Percentiles rank a stretch among this genome's conserved stretches.
These are phyloP conservation scores for Bombus soroeensis DNA, from an alignment of 1,140 invertebrate genomes.

Conservation along the genomic window DNA sequence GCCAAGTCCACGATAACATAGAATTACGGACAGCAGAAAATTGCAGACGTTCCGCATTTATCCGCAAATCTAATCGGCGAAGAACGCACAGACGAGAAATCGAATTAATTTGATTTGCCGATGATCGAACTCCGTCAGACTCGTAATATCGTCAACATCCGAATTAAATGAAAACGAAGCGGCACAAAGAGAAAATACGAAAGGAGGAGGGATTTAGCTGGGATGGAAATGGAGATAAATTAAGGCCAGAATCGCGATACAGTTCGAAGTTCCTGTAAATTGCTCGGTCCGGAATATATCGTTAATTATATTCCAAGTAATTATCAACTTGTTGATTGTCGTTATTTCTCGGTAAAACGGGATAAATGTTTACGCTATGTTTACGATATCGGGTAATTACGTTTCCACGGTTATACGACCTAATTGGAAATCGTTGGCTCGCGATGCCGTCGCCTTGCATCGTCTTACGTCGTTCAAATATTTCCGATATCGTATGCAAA, in stretches of 20 bases:
- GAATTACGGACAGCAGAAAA: background rate
- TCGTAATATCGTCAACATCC: background rate
- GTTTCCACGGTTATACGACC: background rate
- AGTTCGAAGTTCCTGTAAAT: conserved; percentile 15
- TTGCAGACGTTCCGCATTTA: background rate
- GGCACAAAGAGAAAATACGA: background rate
- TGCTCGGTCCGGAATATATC: conserved; percentile 13
- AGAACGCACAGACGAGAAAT: no score
- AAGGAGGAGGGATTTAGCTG: background rate
- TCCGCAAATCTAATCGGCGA: background rate
- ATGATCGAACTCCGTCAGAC: background rate
- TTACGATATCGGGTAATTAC: background rate
- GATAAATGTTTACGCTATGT: conserved; percentile 9
- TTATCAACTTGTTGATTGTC: conserved; percentile 69
- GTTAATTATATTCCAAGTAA: conserved; percentile 62
- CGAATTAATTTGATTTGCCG: background rate
- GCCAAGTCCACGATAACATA: no score
- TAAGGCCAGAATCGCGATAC: conserved; percentile 2
- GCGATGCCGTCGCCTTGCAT: background rate
- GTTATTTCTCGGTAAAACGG: conserved; percentile 49
- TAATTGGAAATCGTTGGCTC: conserved; percentile 1
- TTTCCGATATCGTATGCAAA: conserved; percentile 27
- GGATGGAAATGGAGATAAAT: background rate
- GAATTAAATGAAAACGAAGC: conserved; percentile 18
- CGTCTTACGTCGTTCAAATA: conserved; percentile 12